Evolutionary conservation across 2,888 invertebrate species (phyloP).

Genomic region (Plusia festucae): DNA sequence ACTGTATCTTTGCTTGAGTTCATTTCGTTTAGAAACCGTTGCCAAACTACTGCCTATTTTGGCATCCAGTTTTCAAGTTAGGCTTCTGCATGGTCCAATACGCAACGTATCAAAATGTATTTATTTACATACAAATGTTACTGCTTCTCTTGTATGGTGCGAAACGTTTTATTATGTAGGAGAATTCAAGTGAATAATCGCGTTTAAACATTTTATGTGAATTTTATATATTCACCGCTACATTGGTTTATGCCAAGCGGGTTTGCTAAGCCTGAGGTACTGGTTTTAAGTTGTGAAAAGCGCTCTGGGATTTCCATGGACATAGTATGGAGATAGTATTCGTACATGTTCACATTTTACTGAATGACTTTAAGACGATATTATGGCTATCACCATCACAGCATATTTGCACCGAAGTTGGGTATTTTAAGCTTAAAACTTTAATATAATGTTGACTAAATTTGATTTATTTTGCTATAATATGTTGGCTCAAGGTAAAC

Average conservation of each 20-base stretch:
- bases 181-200: slow-evolving; percentile 32
- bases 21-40: slow-evolving; percentile 32
- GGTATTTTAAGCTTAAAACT: background rate
- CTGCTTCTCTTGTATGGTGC: slow-evolving; percentile 36
- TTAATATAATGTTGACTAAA: background rate
- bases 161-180: slow-evolving; percentile 28
- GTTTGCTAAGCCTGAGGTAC: background rate
- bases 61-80: slow-evolving; percentile 33
- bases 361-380: background rate
- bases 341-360: slow-evolving; percentile 1
- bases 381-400: background rate
- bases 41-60: slow-evolving; percentile 43
- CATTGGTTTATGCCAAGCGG: slow-evolving; percentile 2
- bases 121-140: slow-evolving; percentile 54
- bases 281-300: background rate
- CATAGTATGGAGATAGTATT: background rate
- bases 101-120: slow-evolving; percentile 42
- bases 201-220: slow-evolving; percentile 11
- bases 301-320: background rate
- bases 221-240: slow-evolving; percentile 7
- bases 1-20: slow-evolving; percentile 15
- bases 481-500: no score
- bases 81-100: slow-evolving; percentile 33
- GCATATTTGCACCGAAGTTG: slow-evolving; percentile 4
- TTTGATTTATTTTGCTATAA: no score